These are phyloP conservation scores for Drosophila lutescens DNA, from an alignment of 2,888 invertebrate species.

Conservation along the genomic window DNA sequence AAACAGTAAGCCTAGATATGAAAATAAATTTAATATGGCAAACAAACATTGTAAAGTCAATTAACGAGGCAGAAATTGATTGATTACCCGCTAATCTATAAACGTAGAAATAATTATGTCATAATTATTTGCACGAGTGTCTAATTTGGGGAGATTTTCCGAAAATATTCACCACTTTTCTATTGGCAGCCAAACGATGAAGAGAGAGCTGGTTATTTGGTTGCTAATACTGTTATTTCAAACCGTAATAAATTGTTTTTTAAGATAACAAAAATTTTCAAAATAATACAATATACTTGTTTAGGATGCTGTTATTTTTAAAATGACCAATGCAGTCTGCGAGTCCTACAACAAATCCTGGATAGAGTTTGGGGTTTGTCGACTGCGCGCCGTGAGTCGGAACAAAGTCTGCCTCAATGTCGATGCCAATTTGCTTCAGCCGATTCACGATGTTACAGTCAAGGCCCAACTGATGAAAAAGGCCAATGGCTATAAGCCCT, in stretches of 20 bases:
- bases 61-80: constrained; percentile 20
- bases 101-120: constrained; percentile 6
- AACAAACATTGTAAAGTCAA: constrained; percentile 1
- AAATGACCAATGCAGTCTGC: constrained; percentile 56
- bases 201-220: constrained; percentile 10
- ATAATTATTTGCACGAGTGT: constrained; percentile 3
- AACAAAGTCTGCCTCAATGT: constrained; percentile 44
- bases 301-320: constrained; percentile 29
- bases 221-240: background rate
- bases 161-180: background rate
- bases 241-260: constrained; percentile 1
- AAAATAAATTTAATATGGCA: background rate
- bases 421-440: constrained; percentile 32
- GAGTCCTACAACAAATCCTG: constrained; percentile 52
- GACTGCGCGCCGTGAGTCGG: constrained; percentile 48
- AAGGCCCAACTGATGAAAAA: constrained; percentile 42
- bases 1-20: background rate
- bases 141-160: constrained; percentile 3
- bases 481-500: constrained; percentile 60
- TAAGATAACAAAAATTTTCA: no score
- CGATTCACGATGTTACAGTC: constrained; percentile 33
- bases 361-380: constrained; percentile 42
- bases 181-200: constrained; percentile 14
- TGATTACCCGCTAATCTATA: constrained; percentile 29
- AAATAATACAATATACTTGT: background rate